Conservation (phyloP, 1,140 invertebrate species). For the Rhopalosiphum padi region DNA sequence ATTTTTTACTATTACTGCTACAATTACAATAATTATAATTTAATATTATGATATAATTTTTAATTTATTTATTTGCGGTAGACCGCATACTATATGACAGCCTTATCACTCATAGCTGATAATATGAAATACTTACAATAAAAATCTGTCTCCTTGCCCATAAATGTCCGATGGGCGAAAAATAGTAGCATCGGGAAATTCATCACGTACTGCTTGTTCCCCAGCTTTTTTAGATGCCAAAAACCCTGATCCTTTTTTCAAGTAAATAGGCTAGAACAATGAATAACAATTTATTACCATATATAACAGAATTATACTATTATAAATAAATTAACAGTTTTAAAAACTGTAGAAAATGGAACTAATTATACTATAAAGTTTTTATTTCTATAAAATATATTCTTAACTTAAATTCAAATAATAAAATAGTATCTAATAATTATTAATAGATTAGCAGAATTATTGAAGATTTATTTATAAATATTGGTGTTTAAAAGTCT, state of each 20-base stretch:
- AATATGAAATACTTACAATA: conserved; percentile 67
- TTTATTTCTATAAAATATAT: not conserved
- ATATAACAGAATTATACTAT: not conserved
- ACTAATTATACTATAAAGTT: not conserved
- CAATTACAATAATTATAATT: no score
- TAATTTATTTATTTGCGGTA: no score
- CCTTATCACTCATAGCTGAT: not conserved
- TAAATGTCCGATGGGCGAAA: conserved; percentile 90
- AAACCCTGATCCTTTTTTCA: conserved; percentile 72
- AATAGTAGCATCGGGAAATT: conserved; percentile 96
- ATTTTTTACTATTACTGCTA: no score
- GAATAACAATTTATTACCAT: not conserved
- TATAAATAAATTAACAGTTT: not conserved
- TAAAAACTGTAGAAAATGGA: not conserved
- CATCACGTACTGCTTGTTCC: conserved; percentile 86
- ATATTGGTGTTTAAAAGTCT: no score
- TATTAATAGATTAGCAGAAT: not conserved
- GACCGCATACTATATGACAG: no score
- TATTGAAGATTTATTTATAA: no score
- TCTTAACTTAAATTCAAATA: no score
- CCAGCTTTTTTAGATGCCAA: conserved; percentile 80
- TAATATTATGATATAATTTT: no score
- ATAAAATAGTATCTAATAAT: not conserved
- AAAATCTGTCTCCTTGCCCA: conserved; percentile 87
- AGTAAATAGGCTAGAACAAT: conserved; percentile 61